Base-by-base conservation (phyloP, 2,888 invertebrate species). In the Tetheella fluctuosa region DNA sequence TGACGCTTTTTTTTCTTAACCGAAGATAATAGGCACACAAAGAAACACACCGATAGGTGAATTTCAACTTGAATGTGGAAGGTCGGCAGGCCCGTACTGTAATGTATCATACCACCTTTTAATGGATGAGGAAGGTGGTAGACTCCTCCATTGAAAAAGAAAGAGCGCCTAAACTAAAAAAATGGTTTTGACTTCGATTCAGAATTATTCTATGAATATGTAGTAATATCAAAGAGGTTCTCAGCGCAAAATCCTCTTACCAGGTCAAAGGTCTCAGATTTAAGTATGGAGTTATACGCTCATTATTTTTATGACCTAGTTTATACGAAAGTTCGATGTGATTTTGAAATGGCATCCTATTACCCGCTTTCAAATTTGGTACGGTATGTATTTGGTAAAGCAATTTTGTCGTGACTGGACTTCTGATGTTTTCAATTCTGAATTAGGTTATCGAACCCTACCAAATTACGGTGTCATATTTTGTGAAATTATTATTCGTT, bases 301-400 rank as follows among this genome's bases (percentile, higher is more conserved):
- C n/a, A n/a, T n/a, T n/a, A 15, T 39, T 39, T 15, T 39, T 12
- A 39, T 39, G n/a, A 15, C 15, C 39, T 15, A 39, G 13, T 39
- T 39, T 15, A 15, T 39, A 5, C 39, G 39, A 12, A 39, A 15
- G 25, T 25, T 53, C 2, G 7, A 25, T 13, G 15, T 25, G 12
- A 53, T 53, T 53, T 53, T 25, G 20, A 53, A 25, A 53, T 23
- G 53, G 7, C 25, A 53, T 25, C 15, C 25, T 12, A 53, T 53
- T 25, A 53, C 53, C 25, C 12, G 20, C 20, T n/a, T 15, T 25
- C 13, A 15, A 25, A 53, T 25, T 25, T 13, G 13, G 25, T 2
- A n/a, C 25, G 53, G 25, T 53, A 25, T 2, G 3, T 25, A 25
- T 25, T 25, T 53, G 13, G 39, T 12, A 39, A 39, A 39, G 13